Evolutionary conservation across 1,140 invertebrate species (phyloP).

Genomic region (Olivierus martensii): DNA sequence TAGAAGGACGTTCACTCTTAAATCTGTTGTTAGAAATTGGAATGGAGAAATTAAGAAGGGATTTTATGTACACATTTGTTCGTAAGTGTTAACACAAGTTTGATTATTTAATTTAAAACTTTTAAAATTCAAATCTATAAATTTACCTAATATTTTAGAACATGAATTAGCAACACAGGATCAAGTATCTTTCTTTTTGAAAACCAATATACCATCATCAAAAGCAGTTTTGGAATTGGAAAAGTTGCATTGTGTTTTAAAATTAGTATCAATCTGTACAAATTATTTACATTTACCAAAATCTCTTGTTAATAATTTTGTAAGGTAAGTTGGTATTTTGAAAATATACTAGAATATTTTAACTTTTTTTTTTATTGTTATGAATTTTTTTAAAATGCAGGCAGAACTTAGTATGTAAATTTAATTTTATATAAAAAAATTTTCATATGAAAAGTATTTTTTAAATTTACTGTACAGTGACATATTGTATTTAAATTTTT

Average conservation of each 20-base stretch:
- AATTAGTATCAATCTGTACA: background rate
- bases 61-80: background rate
- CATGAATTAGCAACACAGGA: background rate
- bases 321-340: background rate
- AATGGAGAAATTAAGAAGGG: conserved; percentile 3
- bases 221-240: background rate
- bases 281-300: background rate
- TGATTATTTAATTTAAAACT: background rate
- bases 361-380: too few relatives aligned
- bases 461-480: too few relatives aligned
- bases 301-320: background rate
- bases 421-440: too few relatives aligned
- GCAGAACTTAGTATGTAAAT: too few relatives aligned
- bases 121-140: too few relatives aligned
- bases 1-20: background rate
- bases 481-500: too few relatives aligned
- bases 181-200: background rate
- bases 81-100: background rate
- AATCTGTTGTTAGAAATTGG: conserved; percentile 4
- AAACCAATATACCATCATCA: background rate
- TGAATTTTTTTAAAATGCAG: too few relatives aligned
- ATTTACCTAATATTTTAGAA: background rate
- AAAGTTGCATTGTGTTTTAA: conserved; percentile 4
- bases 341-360: too few relatives aligned
- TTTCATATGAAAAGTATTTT: too few relatives aligned